phyloP scores from a whole-genome alignment of 2,797 vertebrate species.

The Lophotriccus pileatus region DNA sequence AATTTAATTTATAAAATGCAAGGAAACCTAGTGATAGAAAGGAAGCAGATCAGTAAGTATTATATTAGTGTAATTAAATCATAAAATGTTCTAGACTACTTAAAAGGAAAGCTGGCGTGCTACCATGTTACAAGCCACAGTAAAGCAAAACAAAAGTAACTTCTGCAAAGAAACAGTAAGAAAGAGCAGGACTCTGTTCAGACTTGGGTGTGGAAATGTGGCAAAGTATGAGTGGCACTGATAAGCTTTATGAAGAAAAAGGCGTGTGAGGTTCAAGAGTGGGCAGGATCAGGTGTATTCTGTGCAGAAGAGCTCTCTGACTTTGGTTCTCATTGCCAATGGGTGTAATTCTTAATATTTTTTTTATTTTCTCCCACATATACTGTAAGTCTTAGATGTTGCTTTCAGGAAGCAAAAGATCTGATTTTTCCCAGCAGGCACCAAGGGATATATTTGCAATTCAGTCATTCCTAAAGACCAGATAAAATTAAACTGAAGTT shows the following conservation, averaged over 20 bases:
- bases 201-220: neutral
- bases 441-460: neutral
- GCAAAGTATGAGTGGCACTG: neutral
- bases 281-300: neutral
- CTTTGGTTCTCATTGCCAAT: neutral
- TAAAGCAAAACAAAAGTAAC: neutral
- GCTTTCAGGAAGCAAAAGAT: neutral
- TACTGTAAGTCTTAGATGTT: neutral
- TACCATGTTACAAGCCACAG: neutral
- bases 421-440: neutral
- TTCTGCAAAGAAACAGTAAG: neutral
- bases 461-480: neutral
- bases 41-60: neutral
- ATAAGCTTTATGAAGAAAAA: neutral
- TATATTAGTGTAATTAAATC: slow-evolving; percentile 6
- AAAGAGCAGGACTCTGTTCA: neutral
- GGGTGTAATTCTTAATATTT: neutral
- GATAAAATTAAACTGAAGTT: neutral
- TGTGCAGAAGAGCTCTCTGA: neutral
- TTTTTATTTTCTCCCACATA: neutral
- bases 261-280: neutral
- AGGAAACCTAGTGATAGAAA: neutral
- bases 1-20: neutral
- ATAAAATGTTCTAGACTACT: neutral
- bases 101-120: neutral